Percentiles rank a stretch among this genome's conserved stretches.
Evolutionary conservation across 37 sponge, comb jelly and placozoan genomes (phyloP).

Genomic region (Spongilla lacustris): DNA sequence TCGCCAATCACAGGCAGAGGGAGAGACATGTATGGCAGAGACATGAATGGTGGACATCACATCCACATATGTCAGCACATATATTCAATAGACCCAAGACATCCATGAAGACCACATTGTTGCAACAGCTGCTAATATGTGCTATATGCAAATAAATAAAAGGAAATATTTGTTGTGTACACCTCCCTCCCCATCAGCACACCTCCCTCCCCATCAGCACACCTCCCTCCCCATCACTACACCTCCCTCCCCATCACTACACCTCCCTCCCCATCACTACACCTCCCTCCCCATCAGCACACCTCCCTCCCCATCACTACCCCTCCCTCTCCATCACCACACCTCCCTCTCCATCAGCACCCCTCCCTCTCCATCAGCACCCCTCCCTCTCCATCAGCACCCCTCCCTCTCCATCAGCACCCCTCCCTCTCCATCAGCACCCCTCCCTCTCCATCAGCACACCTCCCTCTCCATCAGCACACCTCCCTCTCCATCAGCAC

Average conservation of each 20-base stretch:
- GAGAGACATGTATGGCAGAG: no score
- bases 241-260: neutral
- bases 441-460: neutral
- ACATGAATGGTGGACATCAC: no score
- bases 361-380: neutral
- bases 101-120: no score
- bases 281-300: neutral
- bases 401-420: neutral
- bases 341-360: neutral
- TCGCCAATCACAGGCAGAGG: no score
- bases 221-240: neutral
- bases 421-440: slow-evolving; percentile 21
- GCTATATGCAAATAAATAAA: no score
- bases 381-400: neutral
- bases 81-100: no score
- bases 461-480: slow-evolving; percentile 17
- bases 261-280: neutral
- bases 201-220: neutral
- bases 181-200: neutral
- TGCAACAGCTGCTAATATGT: no score
- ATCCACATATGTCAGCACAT: no score
- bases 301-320: neutral
- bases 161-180: no score
- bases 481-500: slow-evolving; percentile 16
- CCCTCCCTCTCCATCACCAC: slow-evolving; percentile 6